Percentiles rank a stretch among this genome's conserved stretches.
Conservation (phyloP, 1,140 invertebrate species). For the Drosophila pachea region DNA sequence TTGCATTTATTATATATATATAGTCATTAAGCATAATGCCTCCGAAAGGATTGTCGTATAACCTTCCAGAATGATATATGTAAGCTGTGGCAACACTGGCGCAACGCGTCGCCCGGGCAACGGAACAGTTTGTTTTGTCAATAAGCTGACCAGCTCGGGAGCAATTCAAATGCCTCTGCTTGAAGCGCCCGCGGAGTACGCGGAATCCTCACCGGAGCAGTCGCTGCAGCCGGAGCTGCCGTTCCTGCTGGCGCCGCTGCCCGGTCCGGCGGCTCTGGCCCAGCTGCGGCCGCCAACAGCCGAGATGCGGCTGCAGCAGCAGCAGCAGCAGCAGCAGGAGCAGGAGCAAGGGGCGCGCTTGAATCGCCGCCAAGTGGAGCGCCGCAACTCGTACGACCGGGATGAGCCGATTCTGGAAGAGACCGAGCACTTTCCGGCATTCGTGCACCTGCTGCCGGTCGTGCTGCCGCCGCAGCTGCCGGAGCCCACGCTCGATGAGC, state of each 20-base stretch:
- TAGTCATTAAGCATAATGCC: too few species aligned
- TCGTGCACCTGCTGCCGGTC: slow-evolving; percentile 79
- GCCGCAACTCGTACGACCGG: slow-evolving; percentile 64
- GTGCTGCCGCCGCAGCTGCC: slow-evolving; percentile 80
- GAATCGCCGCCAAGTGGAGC: slow-evolving; percentile 43
- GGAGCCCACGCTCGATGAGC: slow-evolving; percentile 81
- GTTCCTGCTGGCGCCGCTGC: slow-evolving; percentile 46
- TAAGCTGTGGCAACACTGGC: slow-evolving; percentile 16
- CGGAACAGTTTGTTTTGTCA: slow-evolving; percentile 46
- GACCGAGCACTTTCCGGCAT: slow-evolving; percentile 65
- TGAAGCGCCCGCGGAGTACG: slow-evolving; percentile 65
- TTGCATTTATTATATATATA: too few species aligned
- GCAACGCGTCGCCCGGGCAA: slow-evolving; percentile 20
- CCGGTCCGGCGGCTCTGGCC: slow-evolving; percentile 57
- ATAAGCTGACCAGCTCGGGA: slow-evolving; percentile 31
- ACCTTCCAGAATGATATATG: too few species aligned
- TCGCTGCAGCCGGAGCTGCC: slow-evolving; percentile 65
- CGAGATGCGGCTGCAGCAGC: slow-evolving; percentile 53
- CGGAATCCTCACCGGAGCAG: slow-evolving; percentile 65
- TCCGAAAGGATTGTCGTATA: too few species aligned
- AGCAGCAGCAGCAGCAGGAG: slow-evolving; percentile 32
- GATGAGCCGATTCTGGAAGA: slow-evolving; percentile 64
- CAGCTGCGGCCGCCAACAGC: slow-evolving; percentile 57
- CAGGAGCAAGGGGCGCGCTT: slow-evolving; percentile 32
- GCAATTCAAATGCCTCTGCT: slow-evolving; percentile 55